Evolutionary conservation across 2,113 vertebrate species (phyloP), one percentile per base, ranked within the genome.

Genomic region (Epinephelus fuscoguttatus): DNA sequence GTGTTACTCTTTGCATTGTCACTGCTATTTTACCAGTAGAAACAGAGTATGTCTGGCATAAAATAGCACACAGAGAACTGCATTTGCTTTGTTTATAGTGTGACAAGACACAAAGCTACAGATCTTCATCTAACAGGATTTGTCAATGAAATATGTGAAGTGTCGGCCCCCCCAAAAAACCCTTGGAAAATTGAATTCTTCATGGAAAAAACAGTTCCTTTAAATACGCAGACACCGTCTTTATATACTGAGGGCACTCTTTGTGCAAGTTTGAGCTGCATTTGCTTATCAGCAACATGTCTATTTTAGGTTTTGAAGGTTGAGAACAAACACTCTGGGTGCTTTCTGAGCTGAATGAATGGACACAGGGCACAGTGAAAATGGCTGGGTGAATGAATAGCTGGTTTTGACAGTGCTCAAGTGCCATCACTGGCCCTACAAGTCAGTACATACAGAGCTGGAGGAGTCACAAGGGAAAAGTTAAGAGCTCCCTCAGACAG

Each of bases 381-480:
- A 42, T 17, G 19, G 30, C 45, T 21, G 0, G 27, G 47, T 45
- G 70, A 75, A 70, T 30, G 60, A 42, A 72, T 14, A 18, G 23
- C 25, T 60, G 69, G 6, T 50, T 9, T 45, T 27, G 18, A 59
- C 63, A 1, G 37, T 14, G n/a, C 40, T 56, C 30, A 49, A 45
- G 14, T 11, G 13, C 10, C 67, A 77, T 55, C 21, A 63, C 21
- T 19, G 70, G 13, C 37, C 40, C 25, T 15, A 49, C 3, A 0
- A 80, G 60, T 77, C 62, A 70, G 77, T 60, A 27, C 4, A 33
- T 10, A 53, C 1, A 1, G 25, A 52, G 0, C 52, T 53, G 60
- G 42, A 49, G 59, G 70, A 66, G 63, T 64, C 50, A 77, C 49
- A 21, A 37, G 64, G 73, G 56, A 50, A 67, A 25, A 60, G 61